phyloP scores from a whole-genome alignment of 2,113 vertebrate species.

The Nettapus auritus region DNA sequence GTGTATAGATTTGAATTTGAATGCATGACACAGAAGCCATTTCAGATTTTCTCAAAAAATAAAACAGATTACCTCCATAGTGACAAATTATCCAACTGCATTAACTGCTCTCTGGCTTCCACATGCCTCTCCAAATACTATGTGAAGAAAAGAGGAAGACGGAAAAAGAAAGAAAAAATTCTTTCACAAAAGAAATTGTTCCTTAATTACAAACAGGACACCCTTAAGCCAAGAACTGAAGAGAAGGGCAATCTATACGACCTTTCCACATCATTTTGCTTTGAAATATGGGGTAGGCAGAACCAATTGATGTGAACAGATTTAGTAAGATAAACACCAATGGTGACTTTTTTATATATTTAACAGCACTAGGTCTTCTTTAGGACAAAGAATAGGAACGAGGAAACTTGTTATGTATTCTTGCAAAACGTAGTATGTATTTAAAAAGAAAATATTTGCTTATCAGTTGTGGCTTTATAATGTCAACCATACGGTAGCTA shows the following conservation, averaged over 20 bases:
- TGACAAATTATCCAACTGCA: not conserved
- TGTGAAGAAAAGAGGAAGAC: not conserved
- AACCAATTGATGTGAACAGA: slow-evolving; percentile 63
- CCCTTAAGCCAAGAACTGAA: slow-evolving; percentile 34
- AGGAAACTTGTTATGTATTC: not conserved
- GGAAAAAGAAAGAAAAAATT: not conserved
- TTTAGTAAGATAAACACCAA: slow-evolving; percentile 64
- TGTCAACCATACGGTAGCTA: slow-evolving; percentile 26
- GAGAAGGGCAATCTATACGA: slow-evolving; percentile 8
- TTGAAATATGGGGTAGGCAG: slow-evolving; percentile 63
- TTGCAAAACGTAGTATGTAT: not conserved
- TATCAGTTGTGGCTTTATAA: slow-evolving; percentile 35
- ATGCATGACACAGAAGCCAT: not conserved
- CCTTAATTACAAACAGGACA: slow-evolving; percentile 67
- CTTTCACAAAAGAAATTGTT: slow-evolving; percentile 23
- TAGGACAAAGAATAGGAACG: slow-evolving; percentile 13
- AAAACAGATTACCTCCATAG: not conserved
- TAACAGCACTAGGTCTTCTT: slow-evolving; percentile 18
- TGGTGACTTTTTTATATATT: not conserved
- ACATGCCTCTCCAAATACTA: not conserved
- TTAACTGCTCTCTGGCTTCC: not conserved
- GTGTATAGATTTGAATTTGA: not conserved
- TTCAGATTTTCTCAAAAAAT: not conserved
- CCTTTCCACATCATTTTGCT: slow-evolving; percentile 40
- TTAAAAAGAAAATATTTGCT: slow-evolving; percentile 69